Percentiles rank a stretch among this genome's conserved stretches.
phyloP scores from a whole-genome alignment of 2,888 invertebrate genomes.

The Mythimna loreyi region DNA sequence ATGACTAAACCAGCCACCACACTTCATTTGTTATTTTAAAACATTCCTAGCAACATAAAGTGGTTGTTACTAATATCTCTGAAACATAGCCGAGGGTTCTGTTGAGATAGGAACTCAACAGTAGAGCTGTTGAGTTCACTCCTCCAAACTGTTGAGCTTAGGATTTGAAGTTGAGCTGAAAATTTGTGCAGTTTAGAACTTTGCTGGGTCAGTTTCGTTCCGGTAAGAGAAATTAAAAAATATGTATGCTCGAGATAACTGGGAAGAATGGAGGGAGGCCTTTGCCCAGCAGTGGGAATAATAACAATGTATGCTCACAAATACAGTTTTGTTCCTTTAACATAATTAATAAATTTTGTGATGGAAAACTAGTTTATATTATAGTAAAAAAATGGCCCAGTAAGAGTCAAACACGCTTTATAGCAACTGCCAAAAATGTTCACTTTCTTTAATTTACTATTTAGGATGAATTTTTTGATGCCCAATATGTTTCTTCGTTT shows the following conservation, averaged over 20 bases:
- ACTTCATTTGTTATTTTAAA: slow-evolving; percentile 34
- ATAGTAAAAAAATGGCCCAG: neutral
- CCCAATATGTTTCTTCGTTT: too few species aligned
- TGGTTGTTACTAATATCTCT: slow-evolving; percentile 29
- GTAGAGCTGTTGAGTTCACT: slow-evolving; percentile 17
- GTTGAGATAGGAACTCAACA: slow-evolving; percentile 1
- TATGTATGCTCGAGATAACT: neutral
- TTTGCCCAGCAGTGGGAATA: too few species aligned
- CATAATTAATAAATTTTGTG: neutral
- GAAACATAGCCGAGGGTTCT: neutral
- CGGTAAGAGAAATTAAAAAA: neutral
- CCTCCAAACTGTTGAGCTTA: slow-evolving; percentile 13
- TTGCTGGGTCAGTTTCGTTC: neutral
- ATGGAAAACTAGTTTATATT: neutral
- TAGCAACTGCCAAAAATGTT: too few species aligned
- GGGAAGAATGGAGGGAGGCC: too few species aligned
- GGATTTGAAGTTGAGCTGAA: slow-evolving; percentile 10
- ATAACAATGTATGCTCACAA: too few species aligned
- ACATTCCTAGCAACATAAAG: slow-evolving; percentile 21
- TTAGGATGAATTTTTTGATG: too few species aligned
- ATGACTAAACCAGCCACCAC: neutral
- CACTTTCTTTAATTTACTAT: too few species aligned
- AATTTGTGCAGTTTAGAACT: neutral
- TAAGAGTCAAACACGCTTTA: too few species aligned
- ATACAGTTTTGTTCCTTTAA: neutral